These are phyloP conservation scores for Andrena praecox DNA, from an alignment of 2,888 invertebrate genomes.

Conservation along the genomic window DNA sequence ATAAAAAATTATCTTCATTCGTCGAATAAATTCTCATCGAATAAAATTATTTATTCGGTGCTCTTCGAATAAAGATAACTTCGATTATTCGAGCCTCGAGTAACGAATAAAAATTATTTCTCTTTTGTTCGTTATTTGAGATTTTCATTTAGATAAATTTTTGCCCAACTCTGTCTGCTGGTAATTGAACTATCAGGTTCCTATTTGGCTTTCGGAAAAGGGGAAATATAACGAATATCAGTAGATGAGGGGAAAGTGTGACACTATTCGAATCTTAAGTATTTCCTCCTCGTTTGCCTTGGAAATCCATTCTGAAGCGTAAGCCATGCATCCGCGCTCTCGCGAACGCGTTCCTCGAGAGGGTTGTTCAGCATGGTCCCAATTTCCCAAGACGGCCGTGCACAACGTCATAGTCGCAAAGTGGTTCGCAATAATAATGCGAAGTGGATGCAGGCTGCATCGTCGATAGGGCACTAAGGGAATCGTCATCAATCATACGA, in stretches of 20 bases:
- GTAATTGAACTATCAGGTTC: no score
- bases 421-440: conserved; percentile 65
- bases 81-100: no score
- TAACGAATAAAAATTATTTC: no score
- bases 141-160: no score
- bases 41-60: no score
- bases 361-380: conserved; percentile 45
- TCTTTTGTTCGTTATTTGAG: no score
- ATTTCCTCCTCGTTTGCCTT: neutral
- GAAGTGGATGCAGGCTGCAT: conserved; percentile 55
- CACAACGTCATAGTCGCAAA: conserved; percentile 37
- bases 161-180: no score
- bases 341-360: neutral
- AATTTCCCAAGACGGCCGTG: conserved; percentile 56
- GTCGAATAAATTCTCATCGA: no score
- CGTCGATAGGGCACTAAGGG: conserved; percentile 64
- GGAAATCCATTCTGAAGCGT: conserved; percentile 18
- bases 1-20: no score
- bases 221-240: neutral
- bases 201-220: no score
- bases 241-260: neutral
- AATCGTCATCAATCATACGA: conserved; percentile 69
- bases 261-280: neutral
- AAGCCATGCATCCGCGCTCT: neutral
- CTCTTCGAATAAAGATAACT: no score